Evolutionary conservation across 2,888 invertebrate species (phyloP), one percentile per base, ranked within the genome.

Genomic region (Sturmia bella): DNA sequence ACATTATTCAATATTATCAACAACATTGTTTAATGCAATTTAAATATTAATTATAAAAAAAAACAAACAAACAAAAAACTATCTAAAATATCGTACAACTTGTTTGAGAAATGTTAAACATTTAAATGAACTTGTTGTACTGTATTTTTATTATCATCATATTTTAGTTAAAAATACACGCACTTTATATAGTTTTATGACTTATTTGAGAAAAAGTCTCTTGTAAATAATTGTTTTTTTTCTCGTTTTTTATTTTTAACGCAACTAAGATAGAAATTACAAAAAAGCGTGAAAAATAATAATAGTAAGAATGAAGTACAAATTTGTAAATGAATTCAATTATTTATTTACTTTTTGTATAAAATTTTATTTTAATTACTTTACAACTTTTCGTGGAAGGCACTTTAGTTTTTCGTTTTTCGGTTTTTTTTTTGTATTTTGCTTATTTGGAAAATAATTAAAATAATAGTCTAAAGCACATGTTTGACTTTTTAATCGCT

Each of bases 371-470:
- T 21, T 27, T 52, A 52, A 41, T n/a, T 5, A 80, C 61, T 69
- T 73, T 63, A 77, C 27, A 73, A 82, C 19, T 56, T 69, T 82
- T 37, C 74, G 69, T 82, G 77, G 74, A 82, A 82, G 82, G 78
- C 82, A 81, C 81, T 74, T 74, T 50, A 61, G 61, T 56, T 69
- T 17, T 21, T 21, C 12, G 21, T 43, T 61, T 15, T 48, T n/a
- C n/a, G n/a, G n/a, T n/a, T n/a, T 17, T 17, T 48, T 15, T 48
- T 32, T 63, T 39, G 48, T n/a, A n/a, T 1, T 19, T 21, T 7
- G 17, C 59, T 50, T 54, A 43, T 75, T 75, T 80, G 59, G 73
- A 69, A 68, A 41, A 43, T 75, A 75, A 19, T 54, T 66, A 12
- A 52, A 45, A 0, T 64, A 64, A 56, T 56, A 64, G 64, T 66